These are phyloP conservation scores for Beris chalybata DNA, from an alignment of 2,888 invertebrate species.

Conservation along the genomic window DNA sequence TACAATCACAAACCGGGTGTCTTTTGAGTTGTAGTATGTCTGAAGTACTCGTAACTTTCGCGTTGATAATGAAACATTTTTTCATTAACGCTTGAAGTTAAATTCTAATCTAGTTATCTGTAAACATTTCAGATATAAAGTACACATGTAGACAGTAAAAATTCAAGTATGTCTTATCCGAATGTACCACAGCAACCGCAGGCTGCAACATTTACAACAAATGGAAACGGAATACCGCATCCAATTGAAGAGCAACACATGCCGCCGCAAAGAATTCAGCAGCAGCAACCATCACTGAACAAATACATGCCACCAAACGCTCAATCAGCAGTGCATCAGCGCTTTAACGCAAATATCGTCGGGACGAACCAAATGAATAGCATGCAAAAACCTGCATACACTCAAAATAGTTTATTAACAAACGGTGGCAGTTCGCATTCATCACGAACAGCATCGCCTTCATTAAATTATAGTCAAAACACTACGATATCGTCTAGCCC, in stretches of 20 bases:
- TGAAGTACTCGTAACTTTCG: no score
- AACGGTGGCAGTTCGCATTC: slow-evolving; percentile 48
- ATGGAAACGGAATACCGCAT: neutral
- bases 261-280: neutral
- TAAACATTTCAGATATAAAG: slow-evolving; percentile 7
- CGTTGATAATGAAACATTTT: no score
- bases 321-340: neutral
- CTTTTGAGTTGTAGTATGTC: no score
- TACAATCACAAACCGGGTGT: no score
- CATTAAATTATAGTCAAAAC: slow-evolving; percentile 36
- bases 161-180: slow-evolving; percentile 17
- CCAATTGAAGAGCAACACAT: slow-evolving; percentile 11
- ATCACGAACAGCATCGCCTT: slow-evolving; percentile 53
- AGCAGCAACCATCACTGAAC: slow-evolving; percentile 6
- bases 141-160: slow-evolving; percentile 22
- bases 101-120: slow-evolving; percentile 22
- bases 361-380: neutral
- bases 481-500: slow-evolving; percentile 30
- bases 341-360: neutral
- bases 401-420: slow-evolving; percentile 15
- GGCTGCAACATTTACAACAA: no score
- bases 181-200: no score
- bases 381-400: neutral
- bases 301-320: slow-evolving; percentile 25
- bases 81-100: neutral